Evolutionary conservation across 2,888 invertebrate species (phyloP).

Genomic region (Tuberolachnus salignus): DNA sequence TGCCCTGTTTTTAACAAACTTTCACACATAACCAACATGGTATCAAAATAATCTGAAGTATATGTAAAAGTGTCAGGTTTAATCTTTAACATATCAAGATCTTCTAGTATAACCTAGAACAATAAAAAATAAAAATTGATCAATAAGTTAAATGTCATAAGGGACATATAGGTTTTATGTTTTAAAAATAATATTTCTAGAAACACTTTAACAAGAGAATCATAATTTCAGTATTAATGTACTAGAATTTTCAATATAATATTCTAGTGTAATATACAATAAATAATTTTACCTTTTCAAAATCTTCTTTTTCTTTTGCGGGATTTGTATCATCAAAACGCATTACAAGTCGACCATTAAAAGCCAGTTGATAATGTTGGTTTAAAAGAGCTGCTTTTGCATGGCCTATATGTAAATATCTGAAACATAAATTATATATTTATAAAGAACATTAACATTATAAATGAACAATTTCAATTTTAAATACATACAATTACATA

Average conservation of each 20-base stretch:
- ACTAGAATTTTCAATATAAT: no score
- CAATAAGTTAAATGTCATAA: neutral
- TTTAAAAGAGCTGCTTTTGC: conserved; percentile 98
- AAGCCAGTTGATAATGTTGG: conserved; percentile 92
- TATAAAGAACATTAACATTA: neutral
- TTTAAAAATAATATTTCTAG: no score
- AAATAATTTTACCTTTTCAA: conserved; percentile 77
- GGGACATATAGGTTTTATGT: no score
- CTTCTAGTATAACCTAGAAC: conserved; percentile 79
- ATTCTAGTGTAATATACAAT: no score
- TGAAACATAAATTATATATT: conserved; percentile 21
- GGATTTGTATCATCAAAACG: conserved; percentile 99
- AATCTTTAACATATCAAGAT: conserved; percentile 87
- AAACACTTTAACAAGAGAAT: no score
- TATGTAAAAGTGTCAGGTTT: conserved; percentile 92
- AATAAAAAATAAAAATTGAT: conserved; percentile 4
- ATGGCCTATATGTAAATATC: conserved; percentile 68
- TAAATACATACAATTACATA: no score
- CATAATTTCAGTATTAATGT: no score
- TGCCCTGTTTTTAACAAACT: conserved; percentile 80
- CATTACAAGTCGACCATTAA: conserved; percentile 94
- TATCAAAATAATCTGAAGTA: conserved; percentile 96
- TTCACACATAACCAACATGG: conserved; percentile 86
- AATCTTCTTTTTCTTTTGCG: conserved; percentile 95
- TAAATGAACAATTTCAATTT: no score